Evolutionary conservation across 2,797 vertebrate species (phyloP).

Genomic region (Alectoris magna): DNA sequence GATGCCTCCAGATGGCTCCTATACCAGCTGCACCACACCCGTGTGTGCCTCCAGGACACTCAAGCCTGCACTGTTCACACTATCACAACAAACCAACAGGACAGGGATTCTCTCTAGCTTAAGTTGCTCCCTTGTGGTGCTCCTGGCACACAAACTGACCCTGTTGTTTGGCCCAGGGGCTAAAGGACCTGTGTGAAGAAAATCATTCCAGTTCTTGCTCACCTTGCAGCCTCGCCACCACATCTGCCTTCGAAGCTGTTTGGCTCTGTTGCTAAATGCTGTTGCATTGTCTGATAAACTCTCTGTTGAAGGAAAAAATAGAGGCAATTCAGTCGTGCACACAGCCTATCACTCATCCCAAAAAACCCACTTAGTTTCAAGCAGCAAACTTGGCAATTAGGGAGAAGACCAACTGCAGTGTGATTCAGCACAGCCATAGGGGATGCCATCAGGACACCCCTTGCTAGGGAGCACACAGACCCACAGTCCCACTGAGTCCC

Average conservation of each 20-base stretch:
- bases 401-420: background rate
- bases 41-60: background rate
- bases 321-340: background rate
- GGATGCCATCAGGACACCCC: background rate
- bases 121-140: background rate
- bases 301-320: constrained; percentile 81
- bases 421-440: constrained; percentile 17
- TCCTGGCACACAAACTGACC: background rate
- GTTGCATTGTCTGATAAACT: constrained; percentile 97
- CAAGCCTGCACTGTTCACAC: background rate
- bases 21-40: too few relatives aligned
- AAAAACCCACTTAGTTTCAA: background rate
- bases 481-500: background rate
- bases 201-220: constrained; percentile 15
- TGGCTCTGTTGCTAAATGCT: constrained; percentile 97
- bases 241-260: constrained; percentile 96
- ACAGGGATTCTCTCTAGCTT: background rate
- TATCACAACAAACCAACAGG: too few relatives aligned
- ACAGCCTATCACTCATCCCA: background rate
- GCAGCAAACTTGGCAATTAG: background rate
- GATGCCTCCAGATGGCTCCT: background rate
- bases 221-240: constrained; percentile 98
- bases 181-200: background rate
- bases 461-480: background rate
- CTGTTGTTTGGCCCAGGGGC: too few relatives aligned